Evolutionary conservation across 1,140 invertebrate species (phyloP).

Genomic region (Odontomachus brunneus): DNA sequence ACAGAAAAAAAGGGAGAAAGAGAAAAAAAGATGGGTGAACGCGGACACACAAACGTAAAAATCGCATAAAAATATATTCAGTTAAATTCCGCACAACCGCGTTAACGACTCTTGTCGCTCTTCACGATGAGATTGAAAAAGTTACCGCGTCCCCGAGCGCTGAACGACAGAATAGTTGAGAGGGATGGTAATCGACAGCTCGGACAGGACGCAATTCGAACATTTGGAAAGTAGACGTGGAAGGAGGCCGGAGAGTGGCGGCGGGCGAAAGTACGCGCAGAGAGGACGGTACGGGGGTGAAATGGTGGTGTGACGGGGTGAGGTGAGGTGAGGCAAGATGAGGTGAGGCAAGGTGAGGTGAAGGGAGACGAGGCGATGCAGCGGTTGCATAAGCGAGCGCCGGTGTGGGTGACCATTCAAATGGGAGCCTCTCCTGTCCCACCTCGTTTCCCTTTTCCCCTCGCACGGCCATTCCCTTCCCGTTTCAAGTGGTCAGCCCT

Average conservation of each 20-base stretch:
- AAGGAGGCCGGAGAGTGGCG: slow-evolving; percentile 14
- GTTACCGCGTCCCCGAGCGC: slow-evolving; percentile 34
- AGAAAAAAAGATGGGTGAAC: background rate
- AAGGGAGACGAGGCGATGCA: slow-evolving; percentile 26
- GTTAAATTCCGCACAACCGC: slow-evolving; percentile 32
- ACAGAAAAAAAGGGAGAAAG: slow-evolving; percentile 32
- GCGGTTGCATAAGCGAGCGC: slow-evolving; percentile 39
- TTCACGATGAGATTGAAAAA: slow-evolving; percentile 58
- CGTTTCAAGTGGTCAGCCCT: slow-evolving; percentile 52
- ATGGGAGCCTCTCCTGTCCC: slow-evolving; percentile 23
- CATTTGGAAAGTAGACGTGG: slow-evolving; percentile 54
- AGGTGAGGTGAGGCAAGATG: too few species aligned
- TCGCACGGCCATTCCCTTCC: slow-evolving; percentile 30
- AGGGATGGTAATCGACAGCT: slow-evolving; percentile 57
- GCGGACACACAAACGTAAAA: slow-evolving; percentile 27
- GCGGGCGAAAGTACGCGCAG: slow-evolving; percentile 8
- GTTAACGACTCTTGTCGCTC: slow-evolving; percentile 54
- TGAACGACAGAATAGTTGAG: slow-evolving; percentile 44
- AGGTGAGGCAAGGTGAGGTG: background rate
- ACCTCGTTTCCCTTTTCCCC: background rate
- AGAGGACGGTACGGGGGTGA: slow-evolving; percentile 4
- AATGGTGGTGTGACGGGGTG: too few species aligned
- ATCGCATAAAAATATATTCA: slow-evolving; percentile 38
- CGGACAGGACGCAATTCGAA: slow-evolving; percentile 47
- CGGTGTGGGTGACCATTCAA: slow-evolving; percentile 43